Percentiles rank a stretch among this genome's conserved stretches.
Conservation (phyloP, 2,888 invertebrate species). For the Tricholauxania praeusta region DNA sequence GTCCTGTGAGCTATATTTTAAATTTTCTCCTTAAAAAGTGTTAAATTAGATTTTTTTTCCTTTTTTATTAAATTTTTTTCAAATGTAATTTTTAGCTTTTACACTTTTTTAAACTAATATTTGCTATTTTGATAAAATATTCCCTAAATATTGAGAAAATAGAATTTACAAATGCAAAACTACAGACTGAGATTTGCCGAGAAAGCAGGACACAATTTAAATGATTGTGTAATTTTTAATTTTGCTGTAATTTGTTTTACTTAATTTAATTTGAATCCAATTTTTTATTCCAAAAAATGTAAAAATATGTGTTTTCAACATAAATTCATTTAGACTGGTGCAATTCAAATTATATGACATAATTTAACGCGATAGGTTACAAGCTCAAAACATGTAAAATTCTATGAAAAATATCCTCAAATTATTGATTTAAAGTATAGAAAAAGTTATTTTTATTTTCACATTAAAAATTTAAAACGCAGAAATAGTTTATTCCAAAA, state of each 20-base stretch:
- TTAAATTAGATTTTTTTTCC: no score
- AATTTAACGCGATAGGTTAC: no score
- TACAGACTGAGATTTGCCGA: slow-evolving; percentile 57
- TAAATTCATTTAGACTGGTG: no score
- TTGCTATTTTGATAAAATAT: neutral
- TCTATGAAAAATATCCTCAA: no score
- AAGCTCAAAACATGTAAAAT: no score
- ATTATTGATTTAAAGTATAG: no score
- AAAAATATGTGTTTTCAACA: neutral
- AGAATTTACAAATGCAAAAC: slow-evolving; percentile 11
- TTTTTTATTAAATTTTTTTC: neutral
- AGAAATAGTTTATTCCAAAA: no score
- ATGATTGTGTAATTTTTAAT: slow-evolving; percentile 46
- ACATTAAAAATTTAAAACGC: no score
- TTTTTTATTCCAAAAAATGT: neutral
- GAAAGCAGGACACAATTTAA: slow-evolving; percentile 64
- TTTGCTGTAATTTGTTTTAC: slow-evolving; percentile 44
- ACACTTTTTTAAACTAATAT: neutral
- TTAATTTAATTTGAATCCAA: slow-evolving; percentile 9
- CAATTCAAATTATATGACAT: no score
- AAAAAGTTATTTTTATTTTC: no score
- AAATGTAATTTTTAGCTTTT: neutral
- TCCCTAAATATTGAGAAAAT: neutral
- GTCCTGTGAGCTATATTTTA: no score
- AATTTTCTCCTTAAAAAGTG: no score